Base-by-base conservation (phyloP, 2,888 invertebrate species). In the Coelopa pilipes region DNA sequence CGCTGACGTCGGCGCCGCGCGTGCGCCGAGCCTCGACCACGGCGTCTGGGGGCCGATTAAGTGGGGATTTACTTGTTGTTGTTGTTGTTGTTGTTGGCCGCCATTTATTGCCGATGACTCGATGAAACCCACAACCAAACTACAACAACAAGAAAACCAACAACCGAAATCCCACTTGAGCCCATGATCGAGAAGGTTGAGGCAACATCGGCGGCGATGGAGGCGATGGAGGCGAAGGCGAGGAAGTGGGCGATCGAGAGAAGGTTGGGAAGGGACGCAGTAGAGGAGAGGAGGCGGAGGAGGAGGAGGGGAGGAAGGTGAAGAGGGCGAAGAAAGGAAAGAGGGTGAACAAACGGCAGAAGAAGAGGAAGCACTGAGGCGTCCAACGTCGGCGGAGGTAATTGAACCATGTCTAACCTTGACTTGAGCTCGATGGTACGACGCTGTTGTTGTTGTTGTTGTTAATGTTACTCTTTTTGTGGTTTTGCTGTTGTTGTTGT, bases 391-490 rank as follows among this genome's bases (percentile, higher is more conserved):
- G 34, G 7, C 34, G 72, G 67, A 77, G 81, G 82, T 82, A 82
- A 82, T 79, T 81, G 81, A 82, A 82, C 82, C 82, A 68, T 77
- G 76, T 78, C 72, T 78, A 82, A 81, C 81, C 83, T 82, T 82
- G 83, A 81, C 80, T 80, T 78, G 77, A 78, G 74, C 77, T 70
- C 76, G 72, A 49, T 66, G 49, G 21, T 21, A 21, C 21, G 17
- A 46, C n/a, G 63, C 15, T 63, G 63, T 7, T 45, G 63, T 34
- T 17, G 62, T 24, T 47, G 17, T 2, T 65, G 65, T 49, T 65
- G 65, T 19, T 65, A 34, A 4, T 7, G 34, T 34, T 34, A 4
- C 7, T 10, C 1, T 47, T 65, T 46, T 49, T 65, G 17, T 76
- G 53, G 72, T 76, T 74, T 74, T 70, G 34, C 34, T 34, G 34